Conservation (phyloP, 2,888 invertebrate species). For the Thalpophila matura region DNA sequence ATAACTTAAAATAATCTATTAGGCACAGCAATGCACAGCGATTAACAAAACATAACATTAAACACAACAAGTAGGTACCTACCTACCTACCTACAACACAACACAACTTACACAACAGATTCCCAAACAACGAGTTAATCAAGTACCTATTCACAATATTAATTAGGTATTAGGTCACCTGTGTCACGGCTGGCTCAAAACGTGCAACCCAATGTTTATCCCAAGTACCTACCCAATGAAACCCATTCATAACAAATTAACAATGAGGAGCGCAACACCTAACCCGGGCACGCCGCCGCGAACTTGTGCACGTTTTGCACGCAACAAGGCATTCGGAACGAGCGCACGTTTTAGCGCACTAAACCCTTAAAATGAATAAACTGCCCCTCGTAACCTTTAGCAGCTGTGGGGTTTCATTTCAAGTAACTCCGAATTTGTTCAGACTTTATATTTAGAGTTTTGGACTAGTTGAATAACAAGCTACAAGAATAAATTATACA, state of each 20-base stretch:
- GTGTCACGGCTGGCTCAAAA: constrained; percentile 18
- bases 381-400: constrained; percentile 19
- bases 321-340: neutral
- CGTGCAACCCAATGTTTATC: constrained; percentile 27
- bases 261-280: constrained; percentile 3
- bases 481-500: constrained; percentile 44
- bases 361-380: constrained; percentile 31
- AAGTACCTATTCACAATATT: neutral
- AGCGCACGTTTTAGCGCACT: constrained; percentile 24
- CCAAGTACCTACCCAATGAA: constrained; percentile 5
- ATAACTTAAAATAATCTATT: neutral
- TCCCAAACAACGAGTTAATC: neutral
- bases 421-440: constrained; percentile 27
- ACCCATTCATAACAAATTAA: constrained; percentile 16
- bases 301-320: constrained; percentile 15
- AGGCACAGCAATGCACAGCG: neutral
- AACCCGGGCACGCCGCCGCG: constrained; percentile 20
- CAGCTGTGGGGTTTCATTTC: constrained; percentile 38
- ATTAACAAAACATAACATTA: neutral
- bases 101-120: neutral
- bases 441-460: constrained; percentile 39
- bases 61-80: neutral
- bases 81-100: neutral
- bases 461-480: constrained; percentile 34
- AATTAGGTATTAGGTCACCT: constrained; percentile 8